Base-by-base conservation (phyloP, 1,140 invertebrate genomes). In the Drosophila dunni region DNA sequence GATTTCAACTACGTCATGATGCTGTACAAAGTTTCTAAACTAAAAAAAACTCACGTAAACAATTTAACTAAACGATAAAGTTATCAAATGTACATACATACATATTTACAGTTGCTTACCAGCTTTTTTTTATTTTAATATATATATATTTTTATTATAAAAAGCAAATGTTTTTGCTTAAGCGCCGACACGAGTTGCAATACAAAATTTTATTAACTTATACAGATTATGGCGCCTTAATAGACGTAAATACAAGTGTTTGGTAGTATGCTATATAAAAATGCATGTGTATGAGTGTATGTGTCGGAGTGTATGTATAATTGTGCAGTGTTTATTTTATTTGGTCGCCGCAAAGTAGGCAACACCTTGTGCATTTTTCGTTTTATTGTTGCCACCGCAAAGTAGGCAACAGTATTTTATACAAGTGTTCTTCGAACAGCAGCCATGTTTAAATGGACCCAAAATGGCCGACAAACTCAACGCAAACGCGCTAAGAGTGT, bases 171-270 rank as follows among this genome's bases (percentile, higher is more conserved):
- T 48, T 17, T 50, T 24, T 45, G 38, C 38, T 62, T 44, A 53
- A 20, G 20, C 56, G 34, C 51, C 46, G 36, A 60, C 68, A 65
- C 56, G 58, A 81, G 60, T 75, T 88, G 77, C 80, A 78, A 75
- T 89, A 88, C 56, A 88, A 80, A 75, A 78, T 44, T 71, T 89
- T 83, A 88, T 84, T 88, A 80, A 88, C 84, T 83, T 78, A 88
- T 80, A 80, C 79, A 69, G 36, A 56, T 48, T 67, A 75, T 53
- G 62, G 57, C 56, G 75, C 63, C 13, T 60, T 45, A 46, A 61
- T 29, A 36, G 34, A 42, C 42, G 33, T 56, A 56, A 69, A 36
- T 69, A 62, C 40, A 69, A 44, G 9, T 58, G 20, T 46, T 20
- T 48, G n/a, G 17, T 34, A 13, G 7, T 58, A 68, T 60, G 51